Percentiles rank a stretch among this genome's conserved stretches.
These are phyloP conservation scores for Zosterops borbonicus DNA, from an alignment of 2,113 vertebrate genomes.

Conservation along the genomic window DNA sequence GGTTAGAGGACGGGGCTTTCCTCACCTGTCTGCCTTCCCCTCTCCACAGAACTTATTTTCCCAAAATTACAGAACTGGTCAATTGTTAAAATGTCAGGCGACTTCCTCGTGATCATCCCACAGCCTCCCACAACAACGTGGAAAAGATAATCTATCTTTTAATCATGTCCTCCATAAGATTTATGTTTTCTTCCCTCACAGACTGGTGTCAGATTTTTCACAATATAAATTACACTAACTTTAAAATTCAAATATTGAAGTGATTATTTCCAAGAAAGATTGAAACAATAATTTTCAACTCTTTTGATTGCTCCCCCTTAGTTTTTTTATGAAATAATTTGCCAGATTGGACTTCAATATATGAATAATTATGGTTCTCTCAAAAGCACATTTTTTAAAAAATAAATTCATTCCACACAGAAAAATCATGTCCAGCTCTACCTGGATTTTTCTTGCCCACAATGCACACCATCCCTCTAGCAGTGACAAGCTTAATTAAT, in stretches of 20 bases:
- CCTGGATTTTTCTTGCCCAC: background rate
- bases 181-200: background rate
- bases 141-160: background rate
- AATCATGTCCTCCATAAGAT: background rate
- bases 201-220: background rate
- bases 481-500: conserved; percentile 47
- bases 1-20: background rate
- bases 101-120: background rate
- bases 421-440: background rate
- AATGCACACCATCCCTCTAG: background rate
- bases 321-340: background rate
- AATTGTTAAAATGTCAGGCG: background rate
- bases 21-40: background rate
- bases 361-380: background rate
- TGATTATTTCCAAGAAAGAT: background rate
- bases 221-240: background rate
- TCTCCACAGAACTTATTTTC: background rate
- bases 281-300: background rate
- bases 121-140: background rate
- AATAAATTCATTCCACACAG: background rate
- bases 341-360: background rate
- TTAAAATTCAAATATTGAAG: background rate
- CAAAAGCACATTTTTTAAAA: background rate
- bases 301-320: background rate
- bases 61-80: background rate